Base-by-base conservation (phyloP, 2,888 invertebrate genomes). In the Apodemia zela region DNA sequence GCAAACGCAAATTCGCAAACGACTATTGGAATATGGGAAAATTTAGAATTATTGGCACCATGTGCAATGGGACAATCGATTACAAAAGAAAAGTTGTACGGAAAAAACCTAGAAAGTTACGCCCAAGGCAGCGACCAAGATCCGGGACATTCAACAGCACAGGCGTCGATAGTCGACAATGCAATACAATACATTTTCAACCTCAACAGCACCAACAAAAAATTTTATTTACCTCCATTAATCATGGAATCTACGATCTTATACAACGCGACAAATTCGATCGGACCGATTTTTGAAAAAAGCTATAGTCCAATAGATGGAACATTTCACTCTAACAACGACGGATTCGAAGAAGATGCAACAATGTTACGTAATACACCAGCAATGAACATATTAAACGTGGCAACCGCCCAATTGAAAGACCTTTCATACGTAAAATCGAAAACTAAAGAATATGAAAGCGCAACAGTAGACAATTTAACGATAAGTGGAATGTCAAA, bases 381-480 rank as follows among this genome's bases (percentile, higher is more conserved):
- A 17, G 18, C 18, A 6, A 49, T 49, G 49, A 49, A 18, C 18
- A 18, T 18, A 18, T 10, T 49, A 2, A 49, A 49, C 49, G 49
- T 49, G 18, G 18, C 10, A 18, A 49, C 0, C 18, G 2, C 8
- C 18, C 1, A 10, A 18, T 3, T 49, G 49, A 18, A 2, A 10
- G 3, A 10, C 49, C 7, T 49, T 18, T 8, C 18, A 8, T 49
- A 49, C 49, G 18, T 49, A 10, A 49, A 49, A 49, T 49, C 49
- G 49, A 49, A 49, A 49, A 49, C 49, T 18, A 49, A 49, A 18
- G 49, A 49, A 10, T 49, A 18, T 18, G 49, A 49, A 18, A 49
- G 8, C 7, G 49, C 49, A 18, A 49, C 49, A 18, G 42, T 49
- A 18, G 49, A 66, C 65, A 42, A 42, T 15, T 15, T 42, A 15